These are phyloP conservation scores for Diplogasteroides magnus DNA, from an alignment of 1,140 invertebrate genomes.

Conservation along the genomic window DNA sequence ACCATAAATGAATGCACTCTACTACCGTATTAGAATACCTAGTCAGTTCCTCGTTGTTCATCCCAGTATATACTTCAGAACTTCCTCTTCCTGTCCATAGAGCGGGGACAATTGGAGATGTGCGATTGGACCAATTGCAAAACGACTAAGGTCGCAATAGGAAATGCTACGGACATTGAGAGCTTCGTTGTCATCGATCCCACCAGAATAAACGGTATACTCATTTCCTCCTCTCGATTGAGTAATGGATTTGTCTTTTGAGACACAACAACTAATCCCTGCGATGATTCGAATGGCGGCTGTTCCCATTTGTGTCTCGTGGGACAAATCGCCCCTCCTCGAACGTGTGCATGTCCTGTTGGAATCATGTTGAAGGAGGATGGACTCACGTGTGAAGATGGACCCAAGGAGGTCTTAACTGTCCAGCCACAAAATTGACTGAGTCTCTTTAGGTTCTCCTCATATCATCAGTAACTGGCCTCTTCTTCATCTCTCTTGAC, in stretches of 20 bases:
- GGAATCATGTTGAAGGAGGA: neutral
- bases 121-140: too few relatives aligned
- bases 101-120: too few relatives aligned
- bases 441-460: neutral
- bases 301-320: neutral
- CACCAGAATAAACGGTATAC: neutral
- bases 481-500: neutral
- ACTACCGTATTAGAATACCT: too few relatives aligned
- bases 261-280: neutral
- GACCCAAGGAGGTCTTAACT: neutral
- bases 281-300: neutral
- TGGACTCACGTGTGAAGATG: neutral
- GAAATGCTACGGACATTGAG: too few relatives aligned
- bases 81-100: too few relatives aligned
- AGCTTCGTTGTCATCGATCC: too few relatives aligned
- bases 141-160: too few relatives aligned
- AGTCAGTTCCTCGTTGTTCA: too few relatives aligned
- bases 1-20: too few relatives aligned
- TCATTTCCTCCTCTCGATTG: neutral
- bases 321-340: neutral
- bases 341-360: neutral
- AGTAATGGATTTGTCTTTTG: neutral
- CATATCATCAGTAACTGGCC: neutral
- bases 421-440: neutral
- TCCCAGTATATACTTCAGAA: too few relatives aligned